Percentiles rank a stretch among this genome's conserved stretches.
phyloP scores from a whole-genome alignment of 2,797 vertebrate species.

The Alexandromys oeconomus region DNA sequence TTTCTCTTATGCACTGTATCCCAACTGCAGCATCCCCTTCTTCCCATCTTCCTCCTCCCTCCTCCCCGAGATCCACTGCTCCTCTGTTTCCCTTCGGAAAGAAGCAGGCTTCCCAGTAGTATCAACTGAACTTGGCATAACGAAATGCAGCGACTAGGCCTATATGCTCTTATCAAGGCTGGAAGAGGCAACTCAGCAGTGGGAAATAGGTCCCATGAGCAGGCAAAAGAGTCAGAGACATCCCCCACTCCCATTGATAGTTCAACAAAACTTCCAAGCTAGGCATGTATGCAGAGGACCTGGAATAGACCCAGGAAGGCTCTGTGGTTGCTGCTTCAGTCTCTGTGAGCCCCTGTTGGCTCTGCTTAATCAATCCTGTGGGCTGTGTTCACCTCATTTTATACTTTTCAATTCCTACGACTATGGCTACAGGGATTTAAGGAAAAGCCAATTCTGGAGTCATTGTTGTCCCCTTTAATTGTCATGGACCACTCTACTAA shows the following conservation, averaged over 20 bases:
- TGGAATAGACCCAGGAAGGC: not conserved
- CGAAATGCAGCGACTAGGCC: not conserved
- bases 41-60: too few species aligned
- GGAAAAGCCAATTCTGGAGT: not conserved
- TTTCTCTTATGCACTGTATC: not conserved
- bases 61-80: not conserved
- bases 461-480: not conserved
- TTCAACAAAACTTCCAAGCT: not conserved
- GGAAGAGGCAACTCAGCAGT: not conserved
- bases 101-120: not conserved
- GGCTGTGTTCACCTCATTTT: not conserved
- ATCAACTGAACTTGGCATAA: not conserved
- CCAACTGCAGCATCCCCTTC: not conserved
- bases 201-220: not conserved
- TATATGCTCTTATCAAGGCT: not conserved
- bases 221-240: not conserved
- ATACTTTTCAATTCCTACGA: not conserved
- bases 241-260: not conserved
- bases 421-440: not conserved
- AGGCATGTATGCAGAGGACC: not conserved
- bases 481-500: not conserved
- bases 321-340: not conserved
- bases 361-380: not conserved
- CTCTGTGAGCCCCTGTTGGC: not conserved
- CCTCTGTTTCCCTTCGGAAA: not conserved